Conservation (phyloP, 2,113 vertebrate genomes). For the Sander lucioperca region DNA sequence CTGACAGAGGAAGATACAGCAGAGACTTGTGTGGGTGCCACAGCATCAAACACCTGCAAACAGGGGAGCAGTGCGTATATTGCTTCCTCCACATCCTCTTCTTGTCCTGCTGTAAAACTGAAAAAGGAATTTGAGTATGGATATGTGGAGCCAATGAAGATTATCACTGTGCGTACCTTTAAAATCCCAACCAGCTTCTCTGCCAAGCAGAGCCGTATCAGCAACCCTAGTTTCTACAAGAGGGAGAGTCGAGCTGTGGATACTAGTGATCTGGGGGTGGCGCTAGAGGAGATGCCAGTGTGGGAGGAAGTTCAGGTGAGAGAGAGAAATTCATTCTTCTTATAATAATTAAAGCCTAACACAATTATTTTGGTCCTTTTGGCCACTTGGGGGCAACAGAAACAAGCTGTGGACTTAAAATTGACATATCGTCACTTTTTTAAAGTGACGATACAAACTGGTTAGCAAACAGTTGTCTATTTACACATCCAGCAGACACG, state of each 20-base stretch:
- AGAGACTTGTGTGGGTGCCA: constrained; percentile 26
- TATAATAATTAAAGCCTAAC: too few species aligned
- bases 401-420: background rate
- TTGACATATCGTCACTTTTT: too few species aligned
- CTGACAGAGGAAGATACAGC: constrained; percentile 45
- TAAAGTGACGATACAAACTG: background rate
- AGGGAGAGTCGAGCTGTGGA: constrained; percentile 88
- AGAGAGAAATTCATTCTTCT: background rate
- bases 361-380: background rate
- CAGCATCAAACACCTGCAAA: constrained; percentile 28
- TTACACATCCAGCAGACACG: background rate
- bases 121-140: constrained; percentile 87
- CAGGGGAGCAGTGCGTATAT: background rate
- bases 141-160: constrained; percentile 90
- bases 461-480: background rate
- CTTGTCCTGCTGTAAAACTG: constrained; percentile 64
- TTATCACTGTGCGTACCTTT: constrained; percentile 92
- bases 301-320: constrained; percentile 87
- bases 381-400: background rate
- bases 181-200: constrained; percentile 91
- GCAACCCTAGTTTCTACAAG: constrained; percentile 86
- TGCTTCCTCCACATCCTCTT: background rate
- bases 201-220: constrained; percentile 87
- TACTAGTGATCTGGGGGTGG: constrained; percentile 90
- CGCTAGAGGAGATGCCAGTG: constrained; percentile 85